Conservation (phyloP, 2,888 invertebrate species). For the Lasioglossum calceatum region DNA sequence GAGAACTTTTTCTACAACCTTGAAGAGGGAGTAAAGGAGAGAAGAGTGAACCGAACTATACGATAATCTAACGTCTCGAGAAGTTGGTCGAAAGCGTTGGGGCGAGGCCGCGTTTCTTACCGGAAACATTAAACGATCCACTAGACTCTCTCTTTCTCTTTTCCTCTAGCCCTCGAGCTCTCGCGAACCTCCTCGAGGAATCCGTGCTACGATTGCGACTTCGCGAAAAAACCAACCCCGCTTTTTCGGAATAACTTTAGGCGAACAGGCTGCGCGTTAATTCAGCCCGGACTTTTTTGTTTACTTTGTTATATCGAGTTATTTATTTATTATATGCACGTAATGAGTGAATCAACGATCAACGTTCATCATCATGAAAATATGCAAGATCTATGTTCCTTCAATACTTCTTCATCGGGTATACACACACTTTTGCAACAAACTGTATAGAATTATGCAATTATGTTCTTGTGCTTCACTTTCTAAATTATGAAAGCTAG, state of each 20-base stretch:
- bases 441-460: neutral
- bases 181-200: conserved; percentile 65
- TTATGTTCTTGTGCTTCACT: neutral
- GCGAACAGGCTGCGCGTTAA: neutral
- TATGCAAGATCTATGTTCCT: too few relatives aligned
- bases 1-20: conserved; percentile 64
- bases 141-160: conserved; percentile 70
- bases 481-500: neutral
- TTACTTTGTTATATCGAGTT: neutral
- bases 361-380: too few relatives aligned
- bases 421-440: neutral
- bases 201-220: conserved; percentile 45
- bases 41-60: conserved; percentile 49
- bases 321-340: too few relatives aligned
- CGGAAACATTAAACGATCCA: conserved; percentile 70
- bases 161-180: conserved; percentile 44
- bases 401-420: too few relatives aligned
- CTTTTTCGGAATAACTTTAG: neutral
- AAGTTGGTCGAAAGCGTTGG: conserved; percentile 73
- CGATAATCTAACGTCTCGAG: conserved; percentile 73
- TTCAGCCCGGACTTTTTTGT: neutral
- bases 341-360: too few relatives aligned
- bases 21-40: conserved; percentile 5
- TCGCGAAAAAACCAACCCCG: neutral
- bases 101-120: conserved; percentile 67